phyloP scores from a whole-genome alignment of 37 sponge, comb jelly and placozoan species.

The Aplysina aerophoba region DNA sequence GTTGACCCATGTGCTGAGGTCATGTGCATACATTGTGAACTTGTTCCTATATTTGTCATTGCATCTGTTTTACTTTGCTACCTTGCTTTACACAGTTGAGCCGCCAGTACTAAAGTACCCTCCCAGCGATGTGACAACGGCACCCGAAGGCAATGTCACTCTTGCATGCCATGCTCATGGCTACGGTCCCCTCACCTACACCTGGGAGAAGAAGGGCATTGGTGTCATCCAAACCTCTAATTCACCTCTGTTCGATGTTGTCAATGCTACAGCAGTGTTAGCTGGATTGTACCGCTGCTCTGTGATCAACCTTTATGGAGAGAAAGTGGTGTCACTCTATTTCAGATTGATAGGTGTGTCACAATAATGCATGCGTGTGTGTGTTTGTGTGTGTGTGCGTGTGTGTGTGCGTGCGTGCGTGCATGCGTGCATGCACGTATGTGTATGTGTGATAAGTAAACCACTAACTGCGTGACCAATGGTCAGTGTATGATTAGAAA shows the following conservation, averaged over 20 bases:
- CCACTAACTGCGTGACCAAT: too few relatives aligned
- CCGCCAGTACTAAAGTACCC: neutral
- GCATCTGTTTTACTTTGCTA: neutral
- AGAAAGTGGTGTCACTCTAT: neutral
- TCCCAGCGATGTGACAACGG: neutral
- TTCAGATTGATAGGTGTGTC: neutral
- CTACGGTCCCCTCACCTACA: neutral
- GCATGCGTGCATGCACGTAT: too few relatives aligned
- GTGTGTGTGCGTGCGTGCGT: too few relatives aligned
- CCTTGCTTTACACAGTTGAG: neutral
- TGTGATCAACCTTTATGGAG: neutral
- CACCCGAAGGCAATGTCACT: neutral
- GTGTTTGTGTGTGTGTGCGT: neutral
- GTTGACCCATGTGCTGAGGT: too few relatives aligned
- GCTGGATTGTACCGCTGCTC: slow-evolving; percentile 6
- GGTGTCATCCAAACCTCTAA: slow-evolving; percentile 3
- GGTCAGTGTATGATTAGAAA: too few relatives aligned
- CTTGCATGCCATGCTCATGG: neutral
- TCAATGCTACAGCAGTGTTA: neutral
- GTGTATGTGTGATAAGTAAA: too few relatives aligned
- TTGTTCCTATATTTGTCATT: neutral
- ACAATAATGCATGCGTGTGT: neutral
- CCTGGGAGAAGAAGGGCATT: slow-evolving; percentile 17
- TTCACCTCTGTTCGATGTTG: neutral
- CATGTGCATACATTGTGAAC: neutral